These are phyloP conservation scores for Venustoraphidia nigricollis DNA, from an alignment of 2,888 invertebrate genomes.

Conservation along the genomic window DNA sequence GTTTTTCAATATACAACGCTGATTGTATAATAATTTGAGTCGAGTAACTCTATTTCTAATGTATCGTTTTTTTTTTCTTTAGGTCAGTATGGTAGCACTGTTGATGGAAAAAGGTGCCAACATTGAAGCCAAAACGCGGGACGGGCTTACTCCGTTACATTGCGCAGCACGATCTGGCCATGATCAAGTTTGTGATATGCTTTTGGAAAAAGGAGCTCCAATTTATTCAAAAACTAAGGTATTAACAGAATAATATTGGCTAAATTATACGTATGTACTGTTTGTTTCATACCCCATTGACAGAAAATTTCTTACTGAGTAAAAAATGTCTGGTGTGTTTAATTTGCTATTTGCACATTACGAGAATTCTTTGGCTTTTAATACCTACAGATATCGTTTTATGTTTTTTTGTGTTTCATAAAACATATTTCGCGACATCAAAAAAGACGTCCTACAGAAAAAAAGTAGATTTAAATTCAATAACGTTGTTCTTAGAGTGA, in stretches of 20 bases:
- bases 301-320: too few species aligned
- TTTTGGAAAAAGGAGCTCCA: constrained; percentile 80
- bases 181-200: constrained; percentile 79
- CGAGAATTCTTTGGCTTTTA: too few species aligned
- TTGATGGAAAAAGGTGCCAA: constrained; percentile 79
- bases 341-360: background rate
- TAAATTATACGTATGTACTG: background rate
- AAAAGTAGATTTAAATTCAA: background rate
- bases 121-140: constrained; percentile 85
- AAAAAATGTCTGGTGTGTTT: background rate
- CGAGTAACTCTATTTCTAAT: too few species aligned
- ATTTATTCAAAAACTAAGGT: constrained; percentile 93
- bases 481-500: background rate
- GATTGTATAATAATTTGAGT: too few species aligned
- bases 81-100: constrained; percentile 78
- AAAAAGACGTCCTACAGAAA: background rate
- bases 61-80: background rate
- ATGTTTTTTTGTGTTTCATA: too few species aligned
- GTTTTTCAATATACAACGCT: too few species aligned
- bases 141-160: constrained; percentile 90
- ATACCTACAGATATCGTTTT: too few species aligned
- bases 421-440: too few species aligned
- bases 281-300: too few species aligned
- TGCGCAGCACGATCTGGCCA: constrained; percentile 96
- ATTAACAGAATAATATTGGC: constrained; percentile 3